Evolutionary conservation across 2,797 vertebrate species (phyloP), one percentile per base, ranked within the genome.

Genomic region (Gymnothorax javanicus): DNA sequence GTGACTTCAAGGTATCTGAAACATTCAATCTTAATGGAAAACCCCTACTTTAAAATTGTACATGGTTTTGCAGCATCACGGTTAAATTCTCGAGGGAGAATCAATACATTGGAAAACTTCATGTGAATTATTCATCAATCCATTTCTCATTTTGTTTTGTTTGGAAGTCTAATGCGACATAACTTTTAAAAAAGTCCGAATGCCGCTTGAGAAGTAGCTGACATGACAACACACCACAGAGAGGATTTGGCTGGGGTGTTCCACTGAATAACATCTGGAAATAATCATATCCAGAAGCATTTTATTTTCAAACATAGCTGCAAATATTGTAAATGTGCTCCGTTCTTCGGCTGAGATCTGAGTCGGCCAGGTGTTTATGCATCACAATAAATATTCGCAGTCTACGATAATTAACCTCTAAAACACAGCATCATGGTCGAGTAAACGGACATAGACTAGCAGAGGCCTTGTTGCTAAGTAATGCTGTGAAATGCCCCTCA

Each of bases 241-340:
- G 25, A 77, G n/a, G n/a, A 56, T 82, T 67, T 58, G 85, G 81
- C 50, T 54, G n/a, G 5, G 73, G 15, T 17, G 73, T 60, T 25
- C 7, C 15, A 60, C 13, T 81, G 59, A 86, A 86, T 33, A 27
- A 12, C 77, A 81, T 82, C 85, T 43, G 59, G 60, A 60, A 77
- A 82, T 50, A 77, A 86, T 25, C 82, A 82, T 67, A 82, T 15
- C 52, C 7, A 57, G 79, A 56, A 82, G 56, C 52, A 82, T 82
- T 58, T 25, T 56, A 56, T 82, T 56, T 82, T 82, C 56, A 82
- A 15, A 27, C 11, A 56, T 82, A 58, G 52, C 27, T 33, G 52
- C 79, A 82, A 52, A 58, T 56, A 11, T 25, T 82, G 23, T 82
- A 82, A 54, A 58, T 27, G 54, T n/a, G 2, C 12, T n/a, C 8